Conservation (phyloP, 2,797 vertebrate species). For the Amazona ochrocephala region DNA sequence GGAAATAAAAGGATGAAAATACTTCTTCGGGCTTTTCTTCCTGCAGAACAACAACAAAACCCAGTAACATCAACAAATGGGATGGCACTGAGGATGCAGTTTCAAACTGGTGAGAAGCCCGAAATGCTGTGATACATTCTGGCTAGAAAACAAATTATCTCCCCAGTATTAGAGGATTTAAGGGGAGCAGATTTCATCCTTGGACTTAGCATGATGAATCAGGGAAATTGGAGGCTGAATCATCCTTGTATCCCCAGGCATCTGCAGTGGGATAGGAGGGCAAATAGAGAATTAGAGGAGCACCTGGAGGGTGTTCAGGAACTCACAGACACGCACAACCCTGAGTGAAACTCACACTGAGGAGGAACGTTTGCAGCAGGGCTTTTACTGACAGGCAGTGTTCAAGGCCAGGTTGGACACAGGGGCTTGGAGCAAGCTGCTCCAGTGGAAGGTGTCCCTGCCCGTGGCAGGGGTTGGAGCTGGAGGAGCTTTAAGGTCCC, state of each 20-base stretch:
- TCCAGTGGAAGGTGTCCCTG: background rate
- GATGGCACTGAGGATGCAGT: background rate
- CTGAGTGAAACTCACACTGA: background rate
- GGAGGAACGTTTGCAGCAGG: background rate
- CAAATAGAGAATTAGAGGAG: background rate
- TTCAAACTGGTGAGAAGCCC: background rate
- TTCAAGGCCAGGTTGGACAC: background rate
- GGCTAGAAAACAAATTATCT: constrained; percentile 27
- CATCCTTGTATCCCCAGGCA: constrained; percentile 5
- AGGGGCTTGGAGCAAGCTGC: background rate
- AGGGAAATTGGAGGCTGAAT: constrained; percentile 47
- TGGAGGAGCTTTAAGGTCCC: background rate
- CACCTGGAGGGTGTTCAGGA: background rate
- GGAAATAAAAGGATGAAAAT: background rate
- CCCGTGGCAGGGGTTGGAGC: accelerated
- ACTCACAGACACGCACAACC: background rate
- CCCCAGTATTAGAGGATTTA: background rate
- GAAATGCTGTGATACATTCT: background rate
- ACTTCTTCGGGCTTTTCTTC: background rate
- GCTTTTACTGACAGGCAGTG: background rate
- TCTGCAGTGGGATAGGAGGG: background rate
- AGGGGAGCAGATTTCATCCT: constrained; percentile 12
- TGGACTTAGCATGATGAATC: constrained; percentile 38
- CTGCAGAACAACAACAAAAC: background rate
- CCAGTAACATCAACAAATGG: background rate